These are phyloP conservation scores for Pharmacophagus antenor DNA, from an alignment of 2,888 invertebrate genomes.

Conservation along the genomic window DNA sequence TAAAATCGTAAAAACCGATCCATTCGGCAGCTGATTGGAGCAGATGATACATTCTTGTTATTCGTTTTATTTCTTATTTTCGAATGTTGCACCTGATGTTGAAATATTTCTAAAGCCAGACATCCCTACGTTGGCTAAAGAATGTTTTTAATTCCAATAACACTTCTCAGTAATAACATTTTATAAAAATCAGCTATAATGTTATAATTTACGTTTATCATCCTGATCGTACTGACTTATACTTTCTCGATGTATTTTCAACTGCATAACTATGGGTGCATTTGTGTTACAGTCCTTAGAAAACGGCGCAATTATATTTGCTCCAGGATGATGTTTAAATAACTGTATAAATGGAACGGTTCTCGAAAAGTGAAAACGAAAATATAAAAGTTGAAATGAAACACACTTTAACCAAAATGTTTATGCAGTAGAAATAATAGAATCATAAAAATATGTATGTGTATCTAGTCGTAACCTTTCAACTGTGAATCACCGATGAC, in stretches of 20 bases:
- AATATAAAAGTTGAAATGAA: too few relatives aligned
- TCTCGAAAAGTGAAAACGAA: too few relatives aligned
- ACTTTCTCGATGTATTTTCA: too few relatives aligned
- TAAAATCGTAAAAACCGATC: conserved; percentile 11
- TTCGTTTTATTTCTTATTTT: not conserved
- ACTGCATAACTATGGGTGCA: too few relatives aligned
- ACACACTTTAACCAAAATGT: too few relatives aligned
- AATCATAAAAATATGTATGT: conserved; percentile 1
- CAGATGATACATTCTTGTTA: conserved; percentile 17
- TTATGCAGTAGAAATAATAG: not conserved
- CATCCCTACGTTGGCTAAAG: not conserved
- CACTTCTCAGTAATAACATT: not conserved
- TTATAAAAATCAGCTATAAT: too few relatives aligned
- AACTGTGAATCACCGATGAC: not conserved
- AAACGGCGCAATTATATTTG: too few relatives aligned
- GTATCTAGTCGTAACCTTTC: not conserved
- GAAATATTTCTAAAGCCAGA: not conserved
- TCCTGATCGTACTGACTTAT: too few relatives aligned
- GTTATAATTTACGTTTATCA: too few relatives aligned
- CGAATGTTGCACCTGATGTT: not conserved
- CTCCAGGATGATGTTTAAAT: too few relatives aligned
- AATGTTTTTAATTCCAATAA: not conserved
- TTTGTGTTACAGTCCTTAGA: too few relatives aligned
- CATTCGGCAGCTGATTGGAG: conserved; percentile 13
- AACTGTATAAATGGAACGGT: too few relatives aligned